Base-by-base conservation (phyloP, 2,888 invertebrate species). In the Euzophera pinguis region DNA sequence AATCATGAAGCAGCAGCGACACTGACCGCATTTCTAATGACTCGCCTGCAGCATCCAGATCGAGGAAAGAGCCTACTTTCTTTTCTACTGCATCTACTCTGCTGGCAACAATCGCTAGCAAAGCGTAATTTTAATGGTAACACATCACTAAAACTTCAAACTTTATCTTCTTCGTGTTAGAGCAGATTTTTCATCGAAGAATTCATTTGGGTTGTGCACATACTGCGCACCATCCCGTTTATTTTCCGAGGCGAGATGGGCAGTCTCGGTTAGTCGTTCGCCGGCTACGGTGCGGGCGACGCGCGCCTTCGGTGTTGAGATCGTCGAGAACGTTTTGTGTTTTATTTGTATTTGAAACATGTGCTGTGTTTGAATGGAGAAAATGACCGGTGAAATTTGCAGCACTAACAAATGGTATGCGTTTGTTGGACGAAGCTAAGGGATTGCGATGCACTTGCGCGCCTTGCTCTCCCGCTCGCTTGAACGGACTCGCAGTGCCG, bases 31-130 rank as follows among this genome's bases (percentile, higher is more conserved):
- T 76, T 81, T 75, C 61, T 64, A 59, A 41, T 13, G 58, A 64
- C 61, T 65, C 69, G 69, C 72, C 73, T 75, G 75, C 85, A 87
- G 79, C 83, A 81, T 83, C 84, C 70, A 74, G 68, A 64, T 61
- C 62, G 62, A 72, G 78, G 81, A 84, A 85, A 85, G 85, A 82
- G 73, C 83, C 85, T 83, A 87, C 87, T 87, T 88, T 85, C 86
- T 86, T 60, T 86, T 81, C 76, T 71, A 75, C 76, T 81, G 81
- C 84, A 84, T 74, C 81, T 81, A 82, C 77, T 65, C 69, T 72
- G 72, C 69, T 22, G 63, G 63, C 67, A 61, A 74, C 72, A 73
- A 71, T 72, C 67, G 59, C 68, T 60, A 60, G 50, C 51, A 39
- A 35, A 53, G 16, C 35, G 47, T 55, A 52, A 52, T 53, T 54